These are phyloP conservation scores for Campoplex capitator DNA, from an alignment of 2,888 invertebrate species.

Conservation along the genomic window DNA sequence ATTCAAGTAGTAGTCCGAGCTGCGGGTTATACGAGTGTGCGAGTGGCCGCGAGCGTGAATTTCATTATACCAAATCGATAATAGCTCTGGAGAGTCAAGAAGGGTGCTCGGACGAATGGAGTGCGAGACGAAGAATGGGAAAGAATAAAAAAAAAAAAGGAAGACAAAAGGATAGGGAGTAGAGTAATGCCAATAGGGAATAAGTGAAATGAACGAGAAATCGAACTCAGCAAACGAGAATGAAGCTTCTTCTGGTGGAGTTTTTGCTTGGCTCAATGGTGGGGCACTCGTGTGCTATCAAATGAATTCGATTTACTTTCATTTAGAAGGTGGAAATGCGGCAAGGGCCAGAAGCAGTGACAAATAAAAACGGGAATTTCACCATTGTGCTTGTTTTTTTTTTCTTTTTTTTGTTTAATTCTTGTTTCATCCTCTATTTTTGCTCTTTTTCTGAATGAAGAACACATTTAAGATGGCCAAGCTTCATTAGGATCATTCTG, in stretches of 20 bases:
- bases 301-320: slow-evolving; percentile 55
- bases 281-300: slow-evolving; percentile 32
- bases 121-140: neutral
- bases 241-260: slow-evolving; percentile 46
- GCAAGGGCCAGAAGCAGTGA: slow-evolving; percentile 2
- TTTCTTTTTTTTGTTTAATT: neutral
- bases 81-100: slow-evolving; percentile 40
- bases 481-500: neutral
- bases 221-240: slow-evolving; percentile 47
- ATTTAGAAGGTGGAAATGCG: slow-evolving; percentile 3
- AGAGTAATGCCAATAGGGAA: slow-evolving; percentile 44
- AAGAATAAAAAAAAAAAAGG: neutral
- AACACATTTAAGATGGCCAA: neutral
- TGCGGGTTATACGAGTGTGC: slow-evolving; percentile 30
- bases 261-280: slow-evolving; percentile 13
- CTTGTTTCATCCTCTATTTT: neutral
- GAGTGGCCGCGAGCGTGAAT: slow-evolving; percentile 51
- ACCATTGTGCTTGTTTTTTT: neutral
- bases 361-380: slow-evolving; percentile 22
- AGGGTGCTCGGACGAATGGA: neutral
- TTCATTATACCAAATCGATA: slow-evolving; percentile 64
- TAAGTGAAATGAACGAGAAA: slow-evolving; percentile 62
- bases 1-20: slow-evolving; percentile 26
- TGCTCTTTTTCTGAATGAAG: slow-evolving; percentile 20
- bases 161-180: neutral